phyloP scores from a whole-genome alignment of 2,888 invertebrate species.

The Campoplex nolae region DNA sequence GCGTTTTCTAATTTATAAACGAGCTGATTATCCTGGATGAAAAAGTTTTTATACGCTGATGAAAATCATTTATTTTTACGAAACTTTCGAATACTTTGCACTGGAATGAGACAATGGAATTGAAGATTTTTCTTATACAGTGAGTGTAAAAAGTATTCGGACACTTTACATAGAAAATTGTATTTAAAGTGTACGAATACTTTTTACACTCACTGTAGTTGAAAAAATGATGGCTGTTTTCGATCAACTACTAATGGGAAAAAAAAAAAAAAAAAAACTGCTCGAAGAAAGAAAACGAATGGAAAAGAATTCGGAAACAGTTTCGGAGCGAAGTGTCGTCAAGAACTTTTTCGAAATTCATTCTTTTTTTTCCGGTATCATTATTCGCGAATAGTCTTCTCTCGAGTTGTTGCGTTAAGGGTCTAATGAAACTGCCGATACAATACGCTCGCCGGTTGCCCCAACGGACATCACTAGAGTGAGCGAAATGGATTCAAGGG shows the following conservation, averaged over 20 bases:
- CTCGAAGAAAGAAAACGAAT: not conserved
- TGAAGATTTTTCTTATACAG: not conserved
- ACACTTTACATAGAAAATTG: too few species aligned
- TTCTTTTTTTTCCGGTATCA: not conserved
- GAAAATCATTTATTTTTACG: not conserved
- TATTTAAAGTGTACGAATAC: too few species aligned
- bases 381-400: not conserved
- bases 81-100: not conserved
- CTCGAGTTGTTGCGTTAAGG: not conserved
- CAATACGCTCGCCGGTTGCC: not conserved
- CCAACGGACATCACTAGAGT: conserved; percentile 25
- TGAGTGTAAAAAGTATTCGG: too few species aligned
- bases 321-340: not conserved
- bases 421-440: not conserved
- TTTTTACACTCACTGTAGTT: too few species aligned
- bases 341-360: not conserved
- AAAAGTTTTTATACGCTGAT: not conserved
- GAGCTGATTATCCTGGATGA: not conserved
- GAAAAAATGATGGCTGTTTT: not conserved
- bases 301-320: not conserved
- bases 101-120: not conserved
- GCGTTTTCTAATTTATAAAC: not conserved
- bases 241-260: too few species aligned
- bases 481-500: conserved; percentile 53
- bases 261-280: not conserved